Conservation (phyloP, 2,113 vertebrate species). For the Gnathonemus echidnorhynchus region DNA sequence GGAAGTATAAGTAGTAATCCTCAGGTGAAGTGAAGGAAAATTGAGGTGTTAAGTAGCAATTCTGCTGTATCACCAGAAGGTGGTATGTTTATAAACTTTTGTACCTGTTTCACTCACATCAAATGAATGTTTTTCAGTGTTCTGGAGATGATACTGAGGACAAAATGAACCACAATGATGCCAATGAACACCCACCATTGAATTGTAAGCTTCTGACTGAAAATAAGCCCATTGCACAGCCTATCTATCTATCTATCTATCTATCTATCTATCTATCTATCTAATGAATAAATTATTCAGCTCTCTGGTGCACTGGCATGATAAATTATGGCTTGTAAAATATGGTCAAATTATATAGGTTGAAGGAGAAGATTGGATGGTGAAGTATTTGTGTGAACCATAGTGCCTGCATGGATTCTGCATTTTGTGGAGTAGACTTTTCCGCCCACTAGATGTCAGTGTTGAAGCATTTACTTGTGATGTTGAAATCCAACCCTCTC, state of each 20-base stretch:
- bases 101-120: neutral
- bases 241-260: too few species aligned
- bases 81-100: neutral
- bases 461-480: neutral
- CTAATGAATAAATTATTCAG: neutral
- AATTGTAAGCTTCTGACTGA: neutral
- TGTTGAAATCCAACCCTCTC: neutral
- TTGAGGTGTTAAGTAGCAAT: neutral
- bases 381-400: neutral
- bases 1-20: neutral
- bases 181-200: neutral
- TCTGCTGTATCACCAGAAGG: neutral
- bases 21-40: neutral
- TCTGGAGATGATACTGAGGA: neutral
- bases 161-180: neutral
- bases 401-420: neutral
- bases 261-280: neutral
- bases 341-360: neutral
- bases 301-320: neutral
- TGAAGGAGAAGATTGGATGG: neutral
- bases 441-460: constrained; percentile 7
- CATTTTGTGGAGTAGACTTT: neutral
- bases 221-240: neutral
- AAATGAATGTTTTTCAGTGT: neutral
- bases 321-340: neutral